Evolutionary conservation across 2,113 vertebrate species (phyloP), one percentile per base, ranked within the genome.

Genomic region (Gyps fulvus): DNA sequence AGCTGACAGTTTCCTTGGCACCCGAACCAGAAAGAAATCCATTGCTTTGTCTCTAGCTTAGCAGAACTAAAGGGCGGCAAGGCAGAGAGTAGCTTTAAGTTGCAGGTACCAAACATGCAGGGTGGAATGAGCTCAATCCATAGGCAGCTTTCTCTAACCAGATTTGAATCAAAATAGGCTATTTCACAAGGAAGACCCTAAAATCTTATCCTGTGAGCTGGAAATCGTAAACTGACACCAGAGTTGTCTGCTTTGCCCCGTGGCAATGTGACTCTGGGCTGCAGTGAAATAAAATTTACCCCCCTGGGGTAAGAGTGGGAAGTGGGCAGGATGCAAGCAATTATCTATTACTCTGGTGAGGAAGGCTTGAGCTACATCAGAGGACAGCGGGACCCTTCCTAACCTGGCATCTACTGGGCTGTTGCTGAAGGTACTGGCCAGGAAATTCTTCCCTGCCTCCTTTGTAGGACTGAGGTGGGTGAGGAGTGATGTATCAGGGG

Each of bases 1-100:
- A 93, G 61, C 88, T 86, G 83, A 83, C 84, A 79, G 91, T 71
- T 96, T 80, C 88, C 88, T 87, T 89, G 91, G 88, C 62, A 61
- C 77, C 77, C 47, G 1, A 52, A 52, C 31, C 88, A 67, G 77
- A 80, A 57, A 52, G 69, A 83, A 83, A 80, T 52, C 61, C 71
- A 6, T 17, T 9, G 82, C 85, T 89, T 91, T 91, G 85, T 83
- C 73, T 71, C 52, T 21, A 16, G 84, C 77, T 80, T 19, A 66
- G 91, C 88, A 89, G 67, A 74, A 42, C 66, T 42, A 42, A 86
- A 65, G 40, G 34, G 43, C 3, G 3, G 55, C 40, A 13, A 70
- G 59, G 80, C 81, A 47, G 32, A 22, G 76, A 67, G 47, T 12
- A 15, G 70, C 52, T 89, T 50, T 20, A 32, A 89, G 81, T 32